Conservation (phyloP, 2,797 vertebrate genomes). For the Knipowitschia caucasica region DNA sequence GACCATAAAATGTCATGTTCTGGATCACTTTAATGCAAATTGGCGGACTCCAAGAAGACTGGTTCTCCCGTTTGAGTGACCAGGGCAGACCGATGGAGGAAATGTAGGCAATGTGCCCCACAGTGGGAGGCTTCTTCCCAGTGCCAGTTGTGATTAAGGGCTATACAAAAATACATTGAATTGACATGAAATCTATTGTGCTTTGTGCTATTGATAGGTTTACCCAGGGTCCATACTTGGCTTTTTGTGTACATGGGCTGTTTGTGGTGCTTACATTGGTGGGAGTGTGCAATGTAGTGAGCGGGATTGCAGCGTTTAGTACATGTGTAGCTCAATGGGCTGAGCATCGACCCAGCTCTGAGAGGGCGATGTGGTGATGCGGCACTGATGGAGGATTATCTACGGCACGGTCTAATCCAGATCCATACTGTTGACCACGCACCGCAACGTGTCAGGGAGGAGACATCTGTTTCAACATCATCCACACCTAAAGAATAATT, state of each 20-base stretch:
- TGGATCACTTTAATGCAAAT: too few species aligned
- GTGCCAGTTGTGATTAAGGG: too few species aligned
- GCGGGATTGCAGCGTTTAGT: conserved; percentile 53
- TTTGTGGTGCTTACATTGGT: conserved; percentile 24
- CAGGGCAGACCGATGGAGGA: too few species aligned
- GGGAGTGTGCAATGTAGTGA: conserved; percentile 25
- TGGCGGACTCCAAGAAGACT: too few species aligned
- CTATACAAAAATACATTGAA: too few species aligned
- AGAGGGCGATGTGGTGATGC: conserved; percentile 31
- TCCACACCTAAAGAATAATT: too few species aligned
- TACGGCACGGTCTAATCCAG: neutral
- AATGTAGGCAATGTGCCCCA: too few species aligned
- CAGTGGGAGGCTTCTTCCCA: too few species aligned
- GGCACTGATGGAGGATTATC: conserved; percentile 33
- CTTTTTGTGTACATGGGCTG: conserved; percentile 32
- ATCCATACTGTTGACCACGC: conserved; percentile 11
- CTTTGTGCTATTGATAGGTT: conserved; percentile 7
- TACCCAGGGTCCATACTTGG: conserved; percentile 38
- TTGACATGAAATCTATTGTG: too few species aligned
- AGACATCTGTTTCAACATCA: neutral
- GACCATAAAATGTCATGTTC: too few species aligned
- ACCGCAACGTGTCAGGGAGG: neutral
- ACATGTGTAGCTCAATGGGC: conserved; percentile 44
- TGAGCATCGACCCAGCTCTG: conserved; percentile 27
- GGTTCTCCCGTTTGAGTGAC: too few species aligned